Percentiles rank a stretch among this genome's conserved stretches.
These are phyloP conservation scores for Drosophila carrolli DNA, from an alignment of 1,140 invertebrate genomes.

Conservation along the genomic window DNA sequence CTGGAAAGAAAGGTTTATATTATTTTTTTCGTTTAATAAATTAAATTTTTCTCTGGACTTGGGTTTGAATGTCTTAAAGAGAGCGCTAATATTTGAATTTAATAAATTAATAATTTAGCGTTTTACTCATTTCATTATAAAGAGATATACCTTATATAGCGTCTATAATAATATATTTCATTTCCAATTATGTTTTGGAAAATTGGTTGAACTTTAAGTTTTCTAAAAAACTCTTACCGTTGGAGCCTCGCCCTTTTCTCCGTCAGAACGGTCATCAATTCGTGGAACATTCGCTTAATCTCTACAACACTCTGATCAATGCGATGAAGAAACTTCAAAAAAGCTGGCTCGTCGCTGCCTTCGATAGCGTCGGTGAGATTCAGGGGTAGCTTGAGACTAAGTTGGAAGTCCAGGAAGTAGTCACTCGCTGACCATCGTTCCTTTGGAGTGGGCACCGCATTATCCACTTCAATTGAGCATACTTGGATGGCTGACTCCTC, in stretches of 20 bases:
- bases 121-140: no score
- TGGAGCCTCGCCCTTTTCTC: slow-evolving; percentile 16
- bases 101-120: no score
- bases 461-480: slow-evolving; percentile 16
- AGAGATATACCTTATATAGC: no score
- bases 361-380: slow-evolving; percentile 42
- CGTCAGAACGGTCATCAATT: slow-evolving; percentile 20
- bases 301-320: slow-evolving; percentile 39
- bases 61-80: no score
- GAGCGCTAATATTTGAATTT: no score
- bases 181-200: no score
- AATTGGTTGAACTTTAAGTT: neutral
- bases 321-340: slow-evolving; percentile 34
- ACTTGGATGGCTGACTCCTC: slow-evolving; percentile 42
- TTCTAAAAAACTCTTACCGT: slow-evolving; percentile 37
- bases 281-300: slow-evolving; percentile 9
- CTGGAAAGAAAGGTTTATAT: slow-evolving; percentile 11
- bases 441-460: neutral
- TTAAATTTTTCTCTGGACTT: no score
- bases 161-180: no score
- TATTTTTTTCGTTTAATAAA: no score
- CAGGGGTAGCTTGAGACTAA: slow-evolving; percentile 50
- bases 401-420: slow-evolving; percentile 56
- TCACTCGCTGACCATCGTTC: slow-evolving; percentile 22
- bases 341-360: slow-evolving; percentile 28